Base-by-base conservation (phyloP, 2,888 invertebrate genomes). In the Diogma glabrata region DNA sequence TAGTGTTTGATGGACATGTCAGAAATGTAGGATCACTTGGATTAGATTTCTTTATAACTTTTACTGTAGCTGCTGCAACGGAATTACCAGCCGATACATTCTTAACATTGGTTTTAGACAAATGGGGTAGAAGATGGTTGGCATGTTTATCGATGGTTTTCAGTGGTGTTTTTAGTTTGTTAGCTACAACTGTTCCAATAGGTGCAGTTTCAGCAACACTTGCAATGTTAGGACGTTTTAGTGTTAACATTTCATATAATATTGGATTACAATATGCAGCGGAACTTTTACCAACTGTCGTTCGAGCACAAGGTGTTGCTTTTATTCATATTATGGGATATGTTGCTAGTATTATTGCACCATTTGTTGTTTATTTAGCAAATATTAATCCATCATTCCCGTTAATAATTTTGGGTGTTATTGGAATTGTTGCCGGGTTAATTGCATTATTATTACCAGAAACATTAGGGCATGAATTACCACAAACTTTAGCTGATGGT, bases 261-360 rank as follows among this genome's bases (percentile, higher is more conserved):
- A 90, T 91, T 56, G 89, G 90, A 0, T 75, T 91, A 1, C 91
- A 91, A 59, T 92, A 90, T 67, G 90, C 89, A 0, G 90, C 91
- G 0, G 91, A 92, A 64, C 67, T 92, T 12, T 65, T 91, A 9
- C 91, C 91, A 0, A 92, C 91, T 0, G 89, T 90, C 1, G 87
- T 92, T 1, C 67, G 91, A 43, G 90, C 88, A 0, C 89, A 90
- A 64, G 90, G 89, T 0, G 87, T 91, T 0, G 87, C 89, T 0
- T 71, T 89, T 14, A 86, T 89, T 49, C 88, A 90, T 60, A 87
- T 89, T 52, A 87, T 88, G 85, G 90, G 90, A 30, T 89, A 88
- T 58, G 84, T 88, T 0, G 84, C 88, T 1, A 85, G 85, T 49
- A 87, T 89, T 54, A 67, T 87, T 0, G 83, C 87, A 0, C 91